Evolutionary conservation across 2,797 vertebrate species (phyloP), one percentile per base, ranked within the genome.

Genomic region (Leptatherina wallacei): DNA sequence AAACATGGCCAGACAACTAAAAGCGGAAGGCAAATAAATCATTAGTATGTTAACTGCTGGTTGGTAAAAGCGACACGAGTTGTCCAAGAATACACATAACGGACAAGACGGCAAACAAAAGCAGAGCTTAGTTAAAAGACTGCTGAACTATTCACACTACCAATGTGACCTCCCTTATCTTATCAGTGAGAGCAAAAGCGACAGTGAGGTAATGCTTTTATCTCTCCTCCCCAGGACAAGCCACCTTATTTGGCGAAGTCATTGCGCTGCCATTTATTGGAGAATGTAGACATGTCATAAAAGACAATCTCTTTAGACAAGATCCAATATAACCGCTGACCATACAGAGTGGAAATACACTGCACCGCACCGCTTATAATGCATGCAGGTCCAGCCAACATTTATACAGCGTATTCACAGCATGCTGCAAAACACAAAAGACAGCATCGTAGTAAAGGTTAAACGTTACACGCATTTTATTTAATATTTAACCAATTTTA

Each of bases 91-190:
- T 32, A 58, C 33, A 67, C 61, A 35, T 64, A 33, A 60, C 47
- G 30, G 47, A 73, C 61, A 78, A 80, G 72, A 75, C 33, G 65
- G 36, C 68, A 9, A 38, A 74, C 65, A 73, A 62, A 78, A 65
- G 61, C 11, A 73, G 52, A 77, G 58, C 68, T 67, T 7, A 14
- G 61, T 85, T 71, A 71, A 90, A 75, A 72, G 63, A 42, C 73
- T 59, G 47, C 67, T 84, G 62, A 81, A 73, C 67, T 71, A 35
- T 78, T 85, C 68, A 80, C 72, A 77, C 70, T 67, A 73, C 32
- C 83, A 89, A 80, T 80, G 80, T 84, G 85, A 86, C 79, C 83
- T 78, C n/a, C 30, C 44, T 83, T 90, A 86, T 92, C 85, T 88
- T 80, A 88, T 87, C 81, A 58, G 40, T 3, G 49, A 65, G 64